Conservation (phyloP, 2,888 invertebrate species). For the Leptogaster cylindrica region DNA sequence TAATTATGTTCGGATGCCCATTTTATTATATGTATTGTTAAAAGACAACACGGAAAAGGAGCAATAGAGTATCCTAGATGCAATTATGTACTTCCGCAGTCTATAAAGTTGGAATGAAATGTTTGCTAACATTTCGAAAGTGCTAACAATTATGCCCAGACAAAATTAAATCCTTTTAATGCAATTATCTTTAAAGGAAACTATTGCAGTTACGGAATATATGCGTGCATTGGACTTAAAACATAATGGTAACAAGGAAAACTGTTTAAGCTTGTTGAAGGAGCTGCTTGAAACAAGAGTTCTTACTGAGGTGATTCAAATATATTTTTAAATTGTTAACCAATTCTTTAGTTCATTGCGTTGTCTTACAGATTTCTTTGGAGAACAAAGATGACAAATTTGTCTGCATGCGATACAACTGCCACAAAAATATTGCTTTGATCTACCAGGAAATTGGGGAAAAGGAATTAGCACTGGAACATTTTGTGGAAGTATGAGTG, state of each 20-base stretch:
- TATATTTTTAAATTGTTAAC: background rate
- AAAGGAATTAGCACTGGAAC: conserved; percentile 70
- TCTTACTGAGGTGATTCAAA: conserved; percentile 63
- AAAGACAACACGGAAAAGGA: too few species aligned
- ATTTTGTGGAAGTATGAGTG: conserved; percentile 68
- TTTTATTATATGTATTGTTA: too few species aligned
- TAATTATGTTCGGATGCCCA: too few species aligned
- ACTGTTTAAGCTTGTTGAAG: conserved; percentile 72
- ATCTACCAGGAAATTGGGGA: conserved; percentile 70
- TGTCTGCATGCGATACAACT: conserved; percentile 81
- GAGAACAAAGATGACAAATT: conserved; percentile 66
- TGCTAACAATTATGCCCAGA: background rate
- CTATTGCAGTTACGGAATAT: conserved; percentile 80
- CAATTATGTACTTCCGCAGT: too few species aligned
- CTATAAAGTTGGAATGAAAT: too few species aligned
- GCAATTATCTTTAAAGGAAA: conserved; percentile 64
- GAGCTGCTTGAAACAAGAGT: conserved; percentile 71
- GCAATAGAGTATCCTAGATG: too few species aligned
- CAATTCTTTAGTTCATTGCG: background rate
- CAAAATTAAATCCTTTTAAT: background rate
- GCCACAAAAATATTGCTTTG: conserved; percentile 79
- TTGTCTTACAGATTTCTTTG: conserved; percentile 56
- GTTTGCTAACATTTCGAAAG: background rate
- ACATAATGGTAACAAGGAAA: conserved; percentile 69
- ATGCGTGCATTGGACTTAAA: conserved; percentile 77